A percentile compares a stretch with the other conserved stretches of the same genome.
These are phyloP conservation scores for Peromyscus eremicus DNA, from an alignment of 2,797 vertebrate species.

Conservation along the genomic window DNA sequence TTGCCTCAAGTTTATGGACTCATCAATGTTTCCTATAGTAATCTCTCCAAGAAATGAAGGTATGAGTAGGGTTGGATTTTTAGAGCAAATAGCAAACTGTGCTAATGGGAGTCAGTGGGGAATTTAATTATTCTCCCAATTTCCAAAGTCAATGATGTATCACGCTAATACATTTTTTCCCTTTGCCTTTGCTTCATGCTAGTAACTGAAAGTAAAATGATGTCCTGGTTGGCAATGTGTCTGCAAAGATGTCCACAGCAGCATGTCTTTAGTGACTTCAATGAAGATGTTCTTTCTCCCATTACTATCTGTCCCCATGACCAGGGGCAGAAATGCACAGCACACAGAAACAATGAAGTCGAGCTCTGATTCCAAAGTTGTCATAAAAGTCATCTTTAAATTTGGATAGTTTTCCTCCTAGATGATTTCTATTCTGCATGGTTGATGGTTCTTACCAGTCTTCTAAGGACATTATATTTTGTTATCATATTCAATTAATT, in stretches of 20 bases:
- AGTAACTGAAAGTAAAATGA: slow-evolving; percentile 67
- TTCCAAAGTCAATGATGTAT: slow-evolving; percentile 80
- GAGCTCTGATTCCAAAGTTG: neutral
- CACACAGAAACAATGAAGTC: neutral
- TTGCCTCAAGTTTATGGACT: slow-evolving; percentile 57
- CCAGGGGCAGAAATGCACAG: neutral
- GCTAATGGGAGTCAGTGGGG: slow-evolving; percentile 70
- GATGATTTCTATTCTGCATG: slow-evolving; percentile 48
- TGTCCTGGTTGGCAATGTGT: slow-evolving; percentile 30
- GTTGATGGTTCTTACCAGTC: neutral
- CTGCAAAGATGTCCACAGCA: slow-evolving; percentile 56
- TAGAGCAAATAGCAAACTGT: slow-evolving; percentile 70
- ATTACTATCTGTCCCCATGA: neutral
- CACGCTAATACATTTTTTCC: slow-evolving; percentile 69
- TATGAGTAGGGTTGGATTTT: neutral
- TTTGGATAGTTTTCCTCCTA: neutral
- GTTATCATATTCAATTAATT: slow-evolving; percentile 10
- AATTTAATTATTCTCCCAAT: slow-evolving; percentile 80
- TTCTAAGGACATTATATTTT: neutral
- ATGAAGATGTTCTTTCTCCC: slow-evolving; percentile 7
- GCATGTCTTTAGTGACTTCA: neutral
- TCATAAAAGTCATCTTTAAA: neutral
- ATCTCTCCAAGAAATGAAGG: slow-evolving; percentile 41
- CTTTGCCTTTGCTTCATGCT: slow-evolving; percentile 61
- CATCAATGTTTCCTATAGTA: slow-evolving; percentile 45